These are phyloP conservation scores for Rhynchonema sp. DNA, from an alignment of 2,888 invertebrate genomes.

Conservation along the genomic window DNA sequence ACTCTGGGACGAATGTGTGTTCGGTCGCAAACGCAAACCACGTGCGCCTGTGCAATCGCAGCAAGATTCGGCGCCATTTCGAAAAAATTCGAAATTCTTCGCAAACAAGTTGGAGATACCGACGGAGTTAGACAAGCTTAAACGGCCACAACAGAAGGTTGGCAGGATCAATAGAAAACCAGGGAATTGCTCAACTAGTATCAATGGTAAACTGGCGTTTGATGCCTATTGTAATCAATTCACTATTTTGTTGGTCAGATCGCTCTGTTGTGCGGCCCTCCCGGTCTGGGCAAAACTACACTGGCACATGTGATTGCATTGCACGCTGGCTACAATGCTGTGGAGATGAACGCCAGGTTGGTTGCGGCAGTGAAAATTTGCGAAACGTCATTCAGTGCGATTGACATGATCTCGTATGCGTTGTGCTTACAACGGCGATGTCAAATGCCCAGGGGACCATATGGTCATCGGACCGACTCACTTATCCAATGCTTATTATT, in stretches of 20 bases:
- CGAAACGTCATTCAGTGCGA: too few relatives aligned
- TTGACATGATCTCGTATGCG: too few relatives aligned
- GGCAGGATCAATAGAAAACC: too few relatives aligned
- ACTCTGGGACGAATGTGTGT: conserved; percentile 82
- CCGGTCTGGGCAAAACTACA: conserved; percentile 86
- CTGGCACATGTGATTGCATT: conserved; percentile 72
- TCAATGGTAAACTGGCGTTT: neutral
- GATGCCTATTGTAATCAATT: neutral
- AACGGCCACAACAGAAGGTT: conserved; percentile 24
- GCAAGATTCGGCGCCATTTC: neutral
- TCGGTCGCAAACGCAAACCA: conserved; percentile 34
- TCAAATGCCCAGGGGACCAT: too few relatives aligned
- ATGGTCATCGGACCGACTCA: too few relatives aligned
- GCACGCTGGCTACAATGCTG: conserved; percentile 68
- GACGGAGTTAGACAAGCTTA: conserved; percentile 50
- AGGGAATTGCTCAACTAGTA: too few relatives aligned
- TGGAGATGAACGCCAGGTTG: conserved; percentile 73
- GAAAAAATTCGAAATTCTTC: neutral
- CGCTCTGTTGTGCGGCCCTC: conserved; percentile 72
- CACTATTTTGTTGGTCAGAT: conserved; percentile 36
- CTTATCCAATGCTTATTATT: too few relatives aligned
- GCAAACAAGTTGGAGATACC: conserved; percentile 16
- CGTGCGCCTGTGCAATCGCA: conserved; percentile 7
- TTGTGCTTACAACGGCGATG: too few relatives aligned
- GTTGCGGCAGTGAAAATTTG: too few relatives aligned